Base-by-base conservation (phyloP, 2,113 vertebrate species). In the Murina feae region DNA sequence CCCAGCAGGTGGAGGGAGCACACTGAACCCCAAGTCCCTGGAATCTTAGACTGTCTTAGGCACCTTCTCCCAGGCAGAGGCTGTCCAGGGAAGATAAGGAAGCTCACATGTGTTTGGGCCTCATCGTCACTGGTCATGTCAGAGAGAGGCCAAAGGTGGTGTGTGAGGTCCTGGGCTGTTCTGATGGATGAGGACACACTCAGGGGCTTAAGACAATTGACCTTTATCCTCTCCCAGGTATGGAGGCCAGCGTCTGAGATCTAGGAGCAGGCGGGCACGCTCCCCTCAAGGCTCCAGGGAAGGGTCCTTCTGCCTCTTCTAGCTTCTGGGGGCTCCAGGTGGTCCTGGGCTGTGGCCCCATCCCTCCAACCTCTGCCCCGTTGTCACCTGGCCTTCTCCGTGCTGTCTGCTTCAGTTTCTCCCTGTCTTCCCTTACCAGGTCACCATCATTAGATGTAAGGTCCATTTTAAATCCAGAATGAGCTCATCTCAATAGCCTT, bases 171-270 rank as follows among this genome's bases (percentile, higher is more conserved):
- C 42, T 11, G 2, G 23, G 37, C 42, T 2, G 16, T 68, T 20
- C 12, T 13, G 3, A 11, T 18, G 8, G 35, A 17, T 1, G 30
- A 4, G 0, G 37, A 17, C 51, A 9, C 1, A 2, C 21, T 9
- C 11, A 16, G 17, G 2, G 60, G 37, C 84, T 60, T 6, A 3
- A 28, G 85, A 30, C 0, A 0, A 5, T 1, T 18, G 44, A 25
- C 18, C 13, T 0, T 2, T 9, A 51, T 20, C n/a, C 35, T 42
- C 47, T 58, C 42, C 12, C 3, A 0, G 6, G 1, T 20, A 66
- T 58, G 60, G 51, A 28, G 65, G 51, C 32, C 44, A 6, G 74
- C 37, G 76, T 30, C 76, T 9, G 42, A 35, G 28, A 6, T 8
- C 1, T 0, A 9, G 28, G 14, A 10, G 53, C 30, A 12, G 28